These are phyloP conservation scores for Onychomys arenicola DNA, from an alignment of 2,797 vertebrate species.

Conservation along the genomic window DNA sequence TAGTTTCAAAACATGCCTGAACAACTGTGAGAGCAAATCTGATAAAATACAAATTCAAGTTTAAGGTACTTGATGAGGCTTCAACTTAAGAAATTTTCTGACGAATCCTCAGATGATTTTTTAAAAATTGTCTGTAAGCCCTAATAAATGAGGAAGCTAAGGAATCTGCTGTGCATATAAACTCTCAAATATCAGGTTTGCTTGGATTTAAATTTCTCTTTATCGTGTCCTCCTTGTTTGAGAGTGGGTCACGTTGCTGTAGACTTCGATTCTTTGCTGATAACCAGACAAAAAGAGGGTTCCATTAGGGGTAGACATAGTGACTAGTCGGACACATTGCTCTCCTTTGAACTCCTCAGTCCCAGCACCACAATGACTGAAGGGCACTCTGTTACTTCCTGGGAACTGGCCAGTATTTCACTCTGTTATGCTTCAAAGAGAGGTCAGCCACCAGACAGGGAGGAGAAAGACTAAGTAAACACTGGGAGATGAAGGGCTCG, in stretches of 20 bases:
- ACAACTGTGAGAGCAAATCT: background rate
- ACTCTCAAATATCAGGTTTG: slow-evolving; percentile 20
- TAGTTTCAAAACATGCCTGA: slow-evolving; percentile 37
- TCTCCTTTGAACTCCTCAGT: background rate
- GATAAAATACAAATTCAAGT: slow-evolving; percentile 39
- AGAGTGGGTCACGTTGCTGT: background rate
- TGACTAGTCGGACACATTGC: background rate
- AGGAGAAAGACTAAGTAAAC: background rate
- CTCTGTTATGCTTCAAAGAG: background rate
- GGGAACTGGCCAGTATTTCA: background rate
- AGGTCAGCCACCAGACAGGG: background rate
- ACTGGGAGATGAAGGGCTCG: background rate
- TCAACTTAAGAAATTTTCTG: slow-evolving; percentile 20
- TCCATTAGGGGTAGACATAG: background rate
- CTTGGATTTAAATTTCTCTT: background rate
- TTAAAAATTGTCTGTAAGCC: background rate
- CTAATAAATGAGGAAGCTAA: background rate
- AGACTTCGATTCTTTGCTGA: background rate
- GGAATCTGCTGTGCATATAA: background rate
- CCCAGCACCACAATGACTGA: background rate
- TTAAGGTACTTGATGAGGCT: slow-evolving; percentile 36
- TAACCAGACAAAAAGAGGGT: background rate
- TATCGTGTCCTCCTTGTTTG: background rate
- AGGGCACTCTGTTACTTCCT: background rate
- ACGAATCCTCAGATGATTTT: background rate